A percentile compares a stretch with the other conserved stretches of the same genome.
These are phyloP conservation scores for Agrilus cyanescens DNA, from an alignment of 2,888 invertebrate species.

Conservation along the genomic window DNA sequence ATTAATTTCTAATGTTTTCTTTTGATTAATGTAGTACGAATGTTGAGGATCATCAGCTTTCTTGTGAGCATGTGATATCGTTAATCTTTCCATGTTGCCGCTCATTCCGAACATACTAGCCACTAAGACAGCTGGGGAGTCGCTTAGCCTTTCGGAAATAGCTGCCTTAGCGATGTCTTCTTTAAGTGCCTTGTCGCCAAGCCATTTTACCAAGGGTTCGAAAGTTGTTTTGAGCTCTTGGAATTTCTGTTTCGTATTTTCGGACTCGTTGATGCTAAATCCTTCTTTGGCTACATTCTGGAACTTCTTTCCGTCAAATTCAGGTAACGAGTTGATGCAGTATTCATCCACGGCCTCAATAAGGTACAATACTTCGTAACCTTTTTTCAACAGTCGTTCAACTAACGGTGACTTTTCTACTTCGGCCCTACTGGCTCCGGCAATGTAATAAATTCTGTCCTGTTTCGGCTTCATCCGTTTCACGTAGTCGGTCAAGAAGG, in stretches of 20 bases:
- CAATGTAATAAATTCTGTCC: slow-evolving; percentile 92
- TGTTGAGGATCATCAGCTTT: slow-evolving; percentile 88
- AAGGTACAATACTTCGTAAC: slow-evolving; percentile 89
- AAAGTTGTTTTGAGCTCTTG: slow-evolving; percentile 67
- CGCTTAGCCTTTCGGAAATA: slow-evolving; percentile 77
- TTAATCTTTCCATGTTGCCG: slow-evolving; percentile 97
- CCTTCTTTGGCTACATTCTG: slow-evolving; percentile 99
- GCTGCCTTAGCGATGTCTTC: slow-evolving; percentile 67
- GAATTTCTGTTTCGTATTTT: slow-evolving; percentile 57
- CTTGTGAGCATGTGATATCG: slow-evolving; percentile 91
- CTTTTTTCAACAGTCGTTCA: slow-evolving; percentile 82
- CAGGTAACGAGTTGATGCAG: slow-evolving; percentile 88
- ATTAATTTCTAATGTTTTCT: slow-evolving; percentile 95
- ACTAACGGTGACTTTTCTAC: slow-evolving; percentile 90
- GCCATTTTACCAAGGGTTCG: slow-evolving; percentile 86
- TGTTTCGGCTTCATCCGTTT: slow-evolving; percentile 91
- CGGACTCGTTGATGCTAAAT: slow-evolving; percentile 67
- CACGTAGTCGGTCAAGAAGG: slow-evolving; percentile 80
- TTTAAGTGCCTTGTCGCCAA: slow-evolving; percentile 67
- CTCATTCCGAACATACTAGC: slow-evolving; percentile 98
- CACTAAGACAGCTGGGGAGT: slow-evolving; percentile 91
- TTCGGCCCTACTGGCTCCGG: slow-evolving; percentile 76
- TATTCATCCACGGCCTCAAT: slow-evolving; percentile 98
- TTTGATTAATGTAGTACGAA: slow-evolving; percentile 80
- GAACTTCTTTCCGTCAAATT: slow-evolving; percentile 98